A percentile compares a stretch with the other conserved stretches of the same genome.
These are phyloP conservation scores for Metellina segmentata DNA, from an alignment of 2,888 invertebrate genomes.

Conservation along the genomic window DNA sequence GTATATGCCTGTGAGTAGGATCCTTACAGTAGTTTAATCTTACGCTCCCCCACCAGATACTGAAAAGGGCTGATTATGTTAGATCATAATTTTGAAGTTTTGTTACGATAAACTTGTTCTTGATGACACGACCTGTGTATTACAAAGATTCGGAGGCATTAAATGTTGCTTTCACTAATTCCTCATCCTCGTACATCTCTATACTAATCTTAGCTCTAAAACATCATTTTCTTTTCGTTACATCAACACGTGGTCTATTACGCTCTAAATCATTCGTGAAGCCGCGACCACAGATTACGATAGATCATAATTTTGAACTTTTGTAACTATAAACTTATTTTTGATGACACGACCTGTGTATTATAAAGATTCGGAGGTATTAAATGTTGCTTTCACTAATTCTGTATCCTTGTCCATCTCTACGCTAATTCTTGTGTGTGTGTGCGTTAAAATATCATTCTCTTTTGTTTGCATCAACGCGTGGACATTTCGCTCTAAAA, in stretches of 20 bases:
- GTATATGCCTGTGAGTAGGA: no score
- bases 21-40: no score
- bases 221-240: not conserved
- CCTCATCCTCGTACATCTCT: not conserved
- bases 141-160: not conserved
- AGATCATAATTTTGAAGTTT: not conserved
- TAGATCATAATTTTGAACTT: no score
- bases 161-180: not conserved
- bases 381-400: not conserved
- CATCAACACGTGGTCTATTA: not conserved
- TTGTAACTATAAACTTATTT: not conserved
- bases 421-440: not conserved
- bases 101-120: not conserved
- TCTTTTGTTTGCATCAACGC: not conserved
- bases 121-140: not conserved
- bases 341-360: not conserved
- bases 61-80: no score
- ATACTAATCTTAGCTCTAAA: not conserved
- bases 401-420: not conserved
- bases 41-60: no score
- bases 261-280: constrained; percentile 20
- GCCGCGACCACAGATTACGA: constrained; percentile 54
- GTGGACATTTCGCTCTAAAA: not conserved
- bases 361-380: not conserved
- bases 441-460: not conserved